A percentile compares a stretch with the other conserved stretches of the same genome.
Evolutionary conservation across 1,140 invertebrate genomes (phyloP).

Genomic region (Dreissena polymorpha): DNA sequence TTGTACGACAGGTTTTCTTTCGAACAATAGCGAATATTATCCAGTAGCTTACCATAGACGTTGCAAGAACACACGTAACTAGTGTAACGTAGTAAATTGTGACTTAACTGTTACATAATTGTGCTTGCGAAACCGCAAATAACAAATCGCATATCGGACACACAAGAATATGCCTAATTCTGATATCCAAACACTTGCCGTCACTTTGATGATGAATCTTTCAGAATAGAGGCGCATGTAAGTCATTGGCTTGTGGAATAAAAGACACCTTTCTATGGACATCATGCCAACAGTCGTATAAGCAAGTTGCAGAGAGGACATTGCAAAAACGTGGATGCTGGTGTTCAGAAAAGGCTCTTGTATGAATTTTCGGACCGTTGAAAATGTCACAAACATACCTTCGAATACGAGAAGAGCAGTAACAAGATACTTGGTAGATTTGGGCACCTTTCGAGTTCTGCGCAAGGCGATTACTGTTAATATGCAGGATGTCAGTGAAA

Average conservation of each 20-base stretch:
- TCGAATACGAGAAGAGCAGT: too few species aligned
- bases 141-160: slow-evolving; percentile 24
- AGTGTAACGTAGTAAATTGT: slow-evolving; percentile 9
- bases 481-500: background rate
- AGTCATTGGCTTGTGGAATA: slow-evolving; percentile 19
- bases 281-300: slow-evolving; percentile 19
- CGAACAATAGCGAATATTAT: too few species aligned
- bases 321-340: background rate
- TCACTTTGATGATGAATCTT: background rate
- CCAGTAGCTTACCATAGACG: slow-evolving; percentile 16
- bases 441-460: too few species aligned
- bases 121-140: background rate
- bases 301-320: slow-evolving; percentile 9
- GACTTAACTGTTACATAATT: slow-evolving; percentile 14
- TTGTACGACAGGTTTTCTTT: background rate
- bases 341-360: slow-evolving; percentile 15
- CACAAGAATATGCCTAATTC: background rate
- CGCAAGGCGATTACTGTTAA: background rate
- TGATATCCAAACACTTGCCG: background rate
- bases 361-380: slow-evolving; percentile 23
- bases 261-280: slow-evolving; percentile 16
- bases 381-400: too few species aligned
- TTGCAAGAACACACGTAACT: background rate
- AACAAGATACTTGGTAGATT: too few species aligned
- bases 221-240: background rate